Evolutionary conservation across 2,797 vertebrate genomes (phyloP).

Genomic region (Pteronotus mesoamericanus): DNA sequence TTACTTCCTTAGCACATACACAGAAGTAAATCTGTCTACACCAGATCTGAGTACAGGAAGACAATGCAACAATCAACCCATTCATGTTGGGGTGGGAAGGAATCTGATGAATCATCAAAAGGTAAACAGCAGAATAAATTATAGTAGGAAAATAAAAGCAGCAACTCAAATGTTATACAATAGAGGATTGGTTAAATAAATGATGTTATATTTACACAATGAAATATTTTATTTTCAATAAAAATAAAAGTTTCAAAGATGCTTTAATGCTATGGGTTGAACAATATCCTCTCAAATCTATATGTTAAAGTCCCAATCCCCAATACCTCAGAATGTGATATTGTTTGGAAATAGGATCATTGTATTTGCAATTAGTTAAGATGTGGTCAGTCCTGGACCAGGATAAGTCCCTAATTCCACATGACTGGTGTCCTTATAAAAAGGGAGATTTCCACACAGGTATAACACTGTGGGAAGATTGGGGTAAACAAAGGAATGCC

Average conservation of each 20-base stretch:
- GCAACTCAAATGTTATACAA: not conserved
- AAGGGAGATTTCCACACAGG: not conserved
- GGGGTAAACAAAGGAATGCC: not conserved
- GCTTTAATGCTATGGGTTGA: not conserved
- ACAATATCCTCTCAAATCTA: not conserved
- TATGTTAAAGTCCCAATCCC: not conserved
- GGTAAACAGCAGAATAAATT: not conserved
- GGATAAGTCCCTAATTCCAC: not conserved
- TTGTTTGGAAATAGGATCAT: not conserved
- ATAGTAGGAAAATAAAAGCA: not conserved
- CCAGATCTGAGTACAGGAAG: too few relatives aligned
- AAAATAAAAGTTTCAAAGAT: not conserved
- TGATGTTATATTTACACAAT: not conserved
- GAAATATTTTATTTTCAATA: not conserved
- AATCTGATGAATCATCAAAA: not conserved
- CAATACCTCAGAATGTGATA: not conserved
- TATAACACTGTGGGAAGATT: not conserved
- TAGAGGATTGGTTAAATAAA: not conserved
- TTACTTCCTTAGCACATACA: too few relatives aligned
- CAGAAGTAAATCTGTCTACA: too few relatives aligned
- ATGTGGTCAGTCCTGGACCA: not conserved
- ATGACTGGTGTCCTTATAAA: not conserved
- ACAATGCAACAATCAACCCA: not conserved
- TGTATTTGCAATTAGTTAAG: not conserved
- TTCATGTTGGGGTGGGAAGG: not conserved